A percentile compares a stretch with the other conserved stretches of the same genome.
Conservation (phyloP, 2,797 vertebrate species). For the Urosaurus nigricauda region DNA sequence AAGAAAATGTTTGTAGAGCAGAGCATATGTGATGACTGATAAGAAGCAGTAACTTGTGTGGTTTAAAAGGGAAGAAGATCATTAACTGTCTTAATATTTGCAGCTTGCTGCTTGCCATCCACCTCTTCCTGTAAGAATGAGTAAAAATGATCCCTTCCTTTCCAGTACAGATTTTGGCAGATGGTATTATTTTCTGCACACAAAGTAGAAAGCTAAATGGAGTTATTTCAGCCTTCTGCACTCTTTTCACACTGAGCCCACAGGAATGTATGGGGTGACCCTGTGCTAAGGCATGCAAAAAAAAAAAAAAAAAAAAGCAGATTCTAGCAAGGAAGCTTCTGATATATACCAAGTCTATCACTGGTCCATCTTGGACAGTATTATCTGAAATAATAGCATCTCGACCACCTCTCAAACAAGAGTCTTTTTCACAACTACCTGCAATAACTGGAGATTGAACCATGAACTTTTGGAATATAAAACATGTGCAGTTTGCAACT, state of each 20-base stretch:
- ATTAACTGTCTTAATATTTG: conserved; percentile 74
- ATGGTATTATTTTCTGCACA: fast-evolving
- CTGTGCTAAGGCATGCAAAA: conserved; percentile 37
- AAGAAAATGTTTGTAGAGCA: conserved; percentile 66
- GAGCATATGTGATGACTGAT: conserved; percentile 66
- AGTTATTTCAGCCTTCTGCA: conserved; percentile 5
- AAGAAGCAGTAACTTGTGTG: conserved; percentile 65
- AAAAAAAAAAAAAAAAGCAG: background rate
- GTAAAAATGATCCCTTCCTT: conserved; percentile 34
- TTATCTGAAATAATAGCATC: background rate
- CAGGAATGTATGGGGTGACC: background rate
- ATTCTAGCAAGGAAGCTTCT: background rate
- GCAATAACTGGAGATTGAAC: background rate
- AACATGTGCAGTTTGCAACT: background rate
- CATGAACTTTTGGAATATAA: background rate
- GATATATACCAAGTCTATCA: background rate
- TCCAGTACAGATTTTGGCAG: background rate
- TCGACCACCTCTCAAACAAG: background rate
- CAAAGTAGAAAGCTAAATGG: fast-evolving
- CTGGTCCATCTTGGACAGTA: background rate
- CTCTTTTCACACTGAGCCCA: conserved; percentile 34
- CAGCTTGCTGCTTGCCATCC: conserved; percentile 67
- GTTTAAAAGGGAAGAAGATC: conserved; percentile 71
- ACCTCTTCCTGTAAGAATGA: conserved; percentile 60
- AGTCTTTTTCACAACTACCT: background rate